These are phyloP conservation scores for Parauchenoglanis ngamensis DNA, from an alignment of 2,797 vertebrate species.

Conservation along the genomic window DNA sequence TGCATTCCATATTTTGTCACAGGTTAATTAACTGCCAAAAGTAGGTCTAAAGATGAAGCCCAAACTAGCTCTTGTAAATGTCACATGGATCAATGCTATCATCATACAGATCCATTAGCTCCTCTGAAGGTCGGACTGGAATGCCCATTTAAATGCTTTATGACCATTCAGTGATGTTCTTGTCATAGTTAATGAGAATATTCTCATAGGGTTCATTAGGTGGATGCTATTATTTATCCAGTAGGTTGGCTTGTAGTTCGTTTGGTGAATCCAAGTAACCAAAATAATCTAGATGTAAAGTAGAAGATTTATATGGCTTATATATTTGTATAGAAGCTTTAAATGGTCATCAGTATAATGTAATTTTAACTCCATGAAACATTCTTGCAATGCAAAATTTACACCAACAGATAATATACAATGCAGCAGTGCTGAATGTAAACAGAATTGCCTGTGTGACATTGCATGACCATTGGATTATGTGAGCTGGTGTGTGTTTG, in stretches of 20 bases:
- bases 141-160: constrained; percentile 40
- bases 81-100: constrained; percentile 64
- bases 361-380: not conserved
- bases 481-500: constrained; percentile 24
- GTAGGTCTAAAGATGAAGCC: constrained; percentile 64
- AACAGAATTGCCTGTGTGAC: not conserved
- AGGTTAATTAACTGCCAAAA: constrained; percentile 76
- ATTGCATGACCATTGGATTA: not conserved
- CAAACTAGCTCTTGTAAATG: constrained; percentile 66
- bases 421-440: not conserved
- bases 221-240: constrained; percentile 31
- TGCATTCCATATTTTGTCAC: constrained; percentile 38
- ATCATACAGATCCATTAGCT: constrained; percentile 59
- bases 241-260: not conserved
- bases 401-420: not conserved
- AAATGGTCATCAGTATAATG: not conserved
- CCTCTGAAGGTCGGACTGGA: constrained; percentile 21
- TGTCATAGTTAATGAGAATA: constrained; percentile 31
- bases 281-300: constrained; percentile 1
- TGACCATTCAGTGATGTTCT: constrained; percentile 27
- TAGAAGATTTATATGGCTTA: not conserved
- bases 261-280: constrained; percentile 5
- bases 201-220: constrained; percentile 34
- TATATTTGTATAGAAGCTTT: not conserved
- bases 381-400: not conserved